phyloP scores from a whole-genome alignment of 2,888 invertebrate species.

The Sinelater perroti region DNA sequence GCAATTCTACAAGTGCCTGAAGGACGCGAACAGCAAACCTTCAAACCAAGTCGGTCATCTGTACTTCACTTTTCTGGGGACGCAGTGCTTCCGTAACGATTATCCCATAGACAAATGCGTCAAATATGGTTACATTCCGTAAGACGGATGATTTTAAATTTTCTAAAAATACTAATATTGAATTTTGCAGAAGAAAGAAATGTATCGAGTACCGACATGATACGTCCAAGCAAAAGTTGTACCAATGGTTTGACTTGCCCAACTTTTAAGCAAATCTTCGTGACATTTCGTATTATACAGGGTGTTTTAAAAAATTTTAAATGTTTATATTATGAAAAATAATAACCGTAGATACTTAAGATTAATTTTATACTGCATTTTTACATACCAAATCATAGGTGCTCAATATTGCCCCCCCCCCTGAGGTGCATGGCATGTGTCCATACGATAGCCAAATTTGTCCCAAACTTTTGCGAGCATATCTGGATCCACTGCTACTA shows the following conservation, averaged over 20 bases:
- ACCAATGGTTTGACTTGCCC: constrained; percentile 69
- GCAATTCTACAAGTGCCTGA: constrained; percentile 64
- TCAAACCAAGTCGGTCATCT: constrained; percentile 63
- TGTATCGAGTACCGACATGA: constrained; percentile 64
- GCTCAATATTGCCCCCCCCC: no score
- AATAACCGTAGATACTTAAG: no score
- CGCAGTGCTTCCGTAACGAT: constrained; percentile 69
- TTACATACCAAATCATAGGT: no score
- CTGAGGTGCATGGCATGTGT: no score
- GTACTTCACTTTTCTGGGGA: constrained; percentile 67
- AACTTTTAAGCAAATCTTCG: constrained; percentile 57
- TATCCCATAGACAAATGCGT: constrained; percentile 66
- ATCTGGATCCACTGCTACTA: no score
- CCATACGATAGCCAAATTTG: no score
- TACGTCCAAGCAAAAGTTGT: constrained; percentile 52
- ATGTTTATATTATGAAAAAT: no score
- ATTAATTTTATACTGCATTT: no score
- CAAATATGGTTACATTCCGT: constrained; percentile 56
- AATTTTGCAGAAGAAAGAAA: constrained; percentile 47
- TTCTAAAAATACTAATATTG: constrained; percentile 59
- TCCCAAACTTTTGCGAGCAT: no score
- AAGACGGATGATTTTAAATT: constrained; percentile 59
- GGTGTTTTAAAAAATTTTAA: no score
- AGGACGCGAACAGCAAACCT: constrained; percentile 52
- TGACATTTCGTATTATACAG: no score